A percentile compares a stretch with the other conserved stretches of the same genome.
These are phyloP conservation scores for Phaedon cochleariae DNA, from an alignment of 2,888 invertebrate species.

Conservation along the genomic window DNA sequence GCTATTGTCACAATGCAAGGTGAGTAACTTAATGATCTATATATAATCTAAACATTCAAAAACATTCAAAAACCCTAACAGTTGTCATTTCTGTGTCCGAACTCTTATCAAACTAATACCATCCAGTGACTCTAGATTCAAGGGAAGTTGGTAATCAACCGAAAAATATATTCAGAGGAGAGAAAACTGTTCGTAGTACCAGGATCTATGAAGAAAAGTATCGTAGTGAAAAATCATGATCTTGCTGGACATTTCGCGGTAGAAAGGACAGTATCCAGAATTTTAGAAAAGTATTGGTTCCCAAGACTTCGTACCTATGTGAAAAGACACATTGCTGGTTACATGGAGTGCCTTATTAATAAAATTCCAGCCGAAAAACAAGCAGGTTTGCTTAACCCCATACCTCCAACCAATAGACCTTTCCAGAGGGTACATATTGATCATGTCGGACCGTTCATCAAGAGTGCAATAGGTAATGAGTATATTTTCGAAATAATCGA, in stretches of 20 bases:
- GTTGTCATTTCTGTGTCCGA: too few relatives aligned
- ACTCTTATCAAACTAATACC: too few relatives aligned
- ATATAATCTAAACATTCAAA: too few relatives aligned
- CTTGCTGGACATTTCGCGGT: conserved; percentile 30
- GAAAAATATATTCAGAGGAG: too few relatives aligned
- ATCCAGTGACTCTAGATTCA: too few relatives aligned
- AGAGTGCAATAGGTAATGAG: conserved; percentile 18
- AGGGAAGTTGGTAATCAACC: conserved; percentile 18
- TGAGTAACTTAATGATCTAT: too few relatives aligned
- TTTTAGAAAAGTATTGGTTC: conserved; percentile 35
- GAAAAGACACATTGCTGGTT: conserved; percentile 30
- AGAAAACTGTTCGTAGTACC: not conserved
- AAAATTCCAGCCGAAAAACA: conserved; percentile 28
- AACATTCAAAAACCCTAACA: too few relatives aligned
- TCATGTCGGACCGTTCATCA: conserved; percentile 34
- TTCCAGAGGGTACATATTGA: conserved; percentile 35
- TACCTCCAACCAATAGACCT: conserved; percentile 24
- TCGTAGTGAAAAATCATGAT: conserved; percentile 30
- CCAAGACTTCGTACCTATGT: conserved; percentile 25
- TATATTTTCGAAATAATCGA: conserved; percentile 27
- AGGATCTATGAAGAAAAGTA: conserved; percentile 28
- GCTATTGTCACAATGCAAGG: too few relatives aligned
- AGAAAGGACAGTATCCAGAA: conserved; percentile 20
- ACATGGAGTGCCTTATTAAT: too few relatives aligned
- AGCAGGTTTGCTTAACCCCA: conserved; percentile 30